Base-by-base conservation (phyloP, 2,888 invertebrate species). In the Ellobium chinense region DNA sequence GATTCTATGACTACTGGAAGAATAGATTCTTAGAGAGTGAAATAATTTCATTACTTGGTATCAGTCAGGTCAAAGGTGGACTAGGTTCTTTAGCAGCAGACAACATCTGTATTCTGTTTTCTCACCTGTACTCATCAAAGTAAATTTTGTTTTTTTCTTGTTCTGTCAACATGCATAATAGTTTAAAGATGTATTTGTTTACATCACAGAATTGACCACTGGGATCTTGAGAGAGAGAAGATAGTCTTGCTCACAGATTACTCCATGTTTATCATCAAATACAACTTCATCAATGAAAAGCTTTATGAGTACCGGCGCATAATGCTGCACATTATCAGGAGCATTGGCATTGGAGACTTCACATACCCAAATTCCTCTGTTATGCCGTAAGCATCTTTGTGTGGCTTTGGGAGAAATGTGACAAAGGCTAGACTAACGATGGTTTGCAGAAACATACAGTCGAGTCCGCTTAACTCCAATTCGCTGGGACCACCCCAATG, bases 341-440 rank as follows among this genome's bases (percentile, higher is more conserved):
- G 95, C 5, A 93, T 97, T 63, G 94, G 95, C 0, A 94, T 95
- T 81, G 97, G 97, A 1, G 96, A 96, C 90, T 93, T 97, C 79
- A 95, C 95, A n/a, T 97, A 97, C 91, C 97, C 97, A 31, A 94
- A 95, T 21, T 95, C 95, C 21, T 97, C 97, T 9, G 92, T 97
- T 86, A 96, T 97, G 87, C 96, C 97, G 97, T 97, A 94, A 96
- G 96, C 95, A 87, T n/a, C n/a, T n/a, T n/a, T n/a, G n/a, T n/a
- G n/a, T n/a, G n/a, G n/a, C n/a, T n/a, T n/a, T n/a, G n/a, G n/a
- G n/a, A n/a, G n/a, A n/a, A n/a, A n/a, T n/a, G n/a, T n/a, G n/a
- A n/a, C n/a, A n/a, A n/a, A n/a, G n/a, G n/a, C n/a, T n/a, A n/a
- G n/a, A n/a, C n/a, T n/a, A n/a, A n/a, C n/a, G n/a, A n/a, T n/a